Conservation (phyloP, 1,140 invertebrate genomes). For the Saccostrea cuccullata region DNA sequence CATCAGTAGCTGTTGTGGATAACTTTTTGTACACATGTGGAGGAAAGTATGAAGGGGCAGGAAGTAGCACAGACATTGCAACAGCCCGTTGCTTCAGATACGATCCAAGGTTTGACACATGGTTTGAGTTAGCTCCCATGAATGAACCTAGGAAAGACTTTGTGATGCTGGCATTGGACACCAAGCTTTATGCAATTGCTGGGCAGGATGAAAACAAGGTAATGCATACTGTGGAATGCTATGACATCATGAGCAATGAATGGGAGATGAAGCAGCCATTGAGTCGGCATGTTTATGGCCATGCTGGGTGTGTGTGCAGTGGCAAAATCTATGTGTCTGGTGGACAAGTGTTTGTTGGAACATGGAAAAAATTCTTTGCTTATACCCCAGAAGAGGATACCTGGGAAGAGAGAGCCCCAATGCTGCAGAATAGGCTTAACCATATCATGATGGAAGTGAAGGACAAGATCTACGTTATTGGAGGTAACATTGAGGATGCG, state of each 20-base stretch:
- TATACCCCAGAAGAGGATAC: constrained; percentile 69
- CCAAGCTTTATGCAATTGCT: constrained; percentile 74
- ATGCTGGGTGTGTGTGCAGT: constrained; percentile 73
- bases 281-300: constrained; percentile 73
- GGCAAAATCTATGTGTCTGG: constrained; percentile 74
- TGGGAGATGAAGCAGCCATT: constrained; percentile 74
- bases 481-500: constrained; percentile 75
- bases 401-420: constrained; percentile 72
- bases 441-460: constrained; percentile 74
- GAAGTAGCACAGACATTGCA: constrained; percentile 76
- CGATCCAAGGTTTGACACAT: constrained; percentile 77
- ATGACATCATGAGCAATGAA: constrained; percentile 73
- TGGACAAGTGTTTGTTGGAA: constrained; percentile 74
- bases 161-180: constrained; percentile 71
- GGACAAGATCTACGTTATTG: constrained; percentile 71
- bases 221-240: constrained; percentile 76
- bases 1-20: constrained; percentile 76
- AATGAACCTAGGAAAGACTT: constrained; percentile 78
- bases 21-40: constrained; percentile 79
- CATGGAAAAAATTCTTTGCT: constrained; percentile 69
- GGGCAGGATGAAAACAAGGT: constrained; percentile 78
- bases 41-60: constrained; percentile 77
- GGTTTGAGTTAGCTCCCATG: constrained; percentile 78
- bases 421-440: constrained; percentile 72
- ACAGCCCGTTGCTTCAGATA: constrained; percentile 77